These are phyloP conservation scores for Hemicrepidius hirtus DNA, from an alignment of 2,888 invertebrate genomes.

Conservation along the genomic window DNA sequence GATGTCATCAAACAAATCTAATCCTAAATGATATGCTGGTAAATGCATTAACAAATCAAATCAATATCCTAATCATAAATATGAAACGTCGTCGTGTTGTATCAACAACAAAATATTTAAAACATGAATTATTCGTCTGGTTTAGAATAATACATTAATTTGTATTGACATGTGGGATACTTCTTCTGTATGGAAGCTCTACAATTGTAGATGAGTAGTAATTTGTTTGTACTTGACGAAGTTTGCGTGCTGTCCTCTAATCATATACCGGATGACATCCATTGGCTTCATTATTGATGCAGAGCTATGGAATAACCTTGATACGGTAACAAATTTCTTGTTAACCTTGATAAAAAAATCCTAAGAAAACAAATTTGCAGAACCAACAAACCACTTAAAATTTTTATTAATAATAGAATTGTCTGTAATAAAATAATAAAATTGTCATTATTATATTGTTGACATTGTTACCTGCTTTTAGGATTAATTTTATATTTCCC, in stretches of 20 bases:
- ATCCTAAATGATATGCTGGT: conserved; percentile 1
- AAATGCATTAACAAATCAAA: conserved; percentile 3
- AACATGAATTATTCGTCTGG: not conserved
- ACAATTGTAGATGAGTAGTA: conserved; percentile 36
- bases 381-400: not conserved
- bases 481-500: no score
- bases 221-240: conserved; percentile 54
- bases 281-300: conserved; percentile 56
- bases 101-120: conserved; percentile 2
- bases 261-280: conserved; percentile 57
- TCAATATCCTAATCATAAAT: conserved; percentile 13
- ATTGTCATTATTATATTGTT: not conserved
- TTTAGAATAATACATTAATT: conserved; percentile 19
- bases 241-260: conserved; percentile 54
- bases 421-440: not conserved
- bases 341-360: conserved; percentile 17
- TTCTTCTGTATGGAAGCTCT: conserved; percentile 29
- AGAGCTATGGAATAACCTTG: conserved; percentile 47
- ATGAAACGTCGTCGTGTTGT: not conserved
- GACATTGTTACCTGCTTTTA: no score
- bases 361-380: not conserved
- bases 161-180: conserved; percentile 21
- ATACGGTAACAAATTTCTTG: conserved; percentile 39
- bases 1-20: conserved; percentile 7
- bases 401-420: conserved; percentile 8